A percentile compares a stretch with the other conserved stretches of the same genome.
Conservation (phyloP, 2,797 vertebrate genomes). For the Spatula versicolor region DNA sequence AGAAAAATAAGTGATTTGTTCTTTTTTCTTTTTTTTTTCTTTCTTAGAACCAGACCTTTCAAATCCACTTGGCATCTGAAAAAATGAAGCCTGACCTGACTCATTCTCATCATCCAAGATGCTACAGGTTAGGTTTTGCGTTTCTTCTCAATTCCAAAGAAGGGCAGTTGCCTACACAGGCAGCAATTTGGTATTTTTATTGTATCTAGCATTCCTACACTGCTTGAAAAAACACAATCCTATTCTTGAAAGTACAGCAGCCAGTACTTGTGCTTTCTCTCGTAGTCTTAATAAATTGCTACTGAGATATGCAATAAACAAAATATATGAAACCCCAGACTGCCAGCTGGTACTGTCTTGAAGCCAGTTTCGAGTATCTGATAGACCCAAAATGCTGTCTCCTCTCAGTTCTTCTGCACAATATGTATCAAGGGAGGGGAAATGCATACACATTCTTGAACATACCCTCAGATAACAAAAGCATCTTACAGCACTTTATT, state of each 20-base stretch:
- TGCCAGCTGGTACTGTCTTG: background rate
- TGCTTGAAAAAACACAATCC: background rate
- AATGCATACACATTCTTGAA: background rate
- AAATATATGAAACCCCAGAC: background rate
- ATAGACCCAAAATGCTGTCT: background rate
- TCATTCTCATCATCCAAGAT: background rate
- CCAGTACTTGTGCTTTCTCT: background rate
- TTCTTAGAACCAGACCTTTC: background rate
- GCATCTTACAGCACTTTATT: background rate
- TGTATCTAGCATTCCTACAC: background rate
- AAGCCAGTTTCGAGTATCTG: background rate
- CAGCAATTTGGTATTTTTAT: background rate
- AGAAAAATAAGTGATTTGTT: background rate
- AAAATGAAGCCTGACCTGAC: background rate
- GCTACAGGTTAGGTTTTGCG: background rate
- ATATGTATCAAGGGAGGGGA: background rate
- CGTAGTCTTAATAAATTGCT: background rate
- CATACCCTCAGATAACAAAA: background rate
- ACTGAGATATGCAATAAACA: background rate
- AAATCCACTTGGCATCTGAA: background rate
- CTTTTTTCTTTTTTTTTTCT: background rate
- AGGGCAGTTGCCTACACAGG: background rate
- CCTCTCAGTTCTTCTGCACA: constrained; percentile 25
- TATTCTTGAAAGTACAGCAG: background rate
- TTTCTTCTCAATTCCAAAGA: background rate